Conservation (phyloP, 1,140 invertebrate genomes). For the Aricia agestis region DNA sequence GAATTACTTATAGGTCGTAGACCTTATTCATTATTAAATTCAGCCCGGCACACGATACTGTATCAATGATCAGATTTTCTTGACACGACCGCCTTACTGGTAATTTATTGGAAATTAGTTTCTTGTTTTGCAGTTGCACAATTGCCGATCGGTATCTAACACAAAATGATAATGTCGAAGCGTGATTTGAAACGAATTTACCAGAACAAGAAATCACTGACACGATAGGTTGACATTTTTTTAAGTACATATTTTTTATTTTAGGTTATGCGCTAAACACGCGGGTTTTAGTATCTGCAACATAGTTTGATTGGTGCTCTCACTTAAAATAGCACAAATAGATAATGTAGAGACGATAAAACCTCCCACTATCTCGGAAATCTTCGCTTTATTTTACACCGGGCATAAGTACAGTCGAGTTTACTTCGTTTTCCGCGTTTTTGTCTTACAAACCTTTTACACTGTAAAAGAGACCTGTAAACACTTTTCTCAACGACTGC, state of each 20-base stretch:
- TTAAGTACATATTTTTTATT: no score
- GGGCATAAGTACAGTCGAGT: constrained; percentile 23
- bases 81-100: constrained; percentile 7
- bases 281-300: no score
- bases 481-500: constrained; percentile 44
- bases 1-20: constrained; percentile 73
- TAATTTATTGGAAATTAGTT: constrained; percentile 13
- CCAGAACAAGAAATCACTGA: background rate
- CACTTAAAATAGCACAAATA: background rate
- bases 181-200: background rate
- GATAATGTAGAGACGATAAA: background rate
- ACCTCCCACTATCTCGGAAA: constrained; percentile 31
- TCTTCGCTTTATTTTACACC: constrained; percentile 34
- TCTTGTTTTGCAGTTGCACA: constrained; percentile 19
- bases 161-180: background rate
- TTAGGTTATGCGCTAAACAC: no score
- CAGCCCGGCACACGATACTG: constrained; percentile 36
- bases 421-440: constrained; percentile 45
- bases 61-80: constrained; percentile 32
- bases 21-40: constrained; percentile 66
- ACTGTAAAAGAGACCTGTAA: constrained; percentile 48
- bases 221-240: background rate
- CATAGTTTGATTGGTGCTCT: background rate
- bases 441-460: constrained; percentile 57
- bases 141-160: background rate